These are phyloP conservation scores for Canis aureus DNA, from an alignment of 2,113 vertebrate species.

Conservation along the genomic window DNA sequence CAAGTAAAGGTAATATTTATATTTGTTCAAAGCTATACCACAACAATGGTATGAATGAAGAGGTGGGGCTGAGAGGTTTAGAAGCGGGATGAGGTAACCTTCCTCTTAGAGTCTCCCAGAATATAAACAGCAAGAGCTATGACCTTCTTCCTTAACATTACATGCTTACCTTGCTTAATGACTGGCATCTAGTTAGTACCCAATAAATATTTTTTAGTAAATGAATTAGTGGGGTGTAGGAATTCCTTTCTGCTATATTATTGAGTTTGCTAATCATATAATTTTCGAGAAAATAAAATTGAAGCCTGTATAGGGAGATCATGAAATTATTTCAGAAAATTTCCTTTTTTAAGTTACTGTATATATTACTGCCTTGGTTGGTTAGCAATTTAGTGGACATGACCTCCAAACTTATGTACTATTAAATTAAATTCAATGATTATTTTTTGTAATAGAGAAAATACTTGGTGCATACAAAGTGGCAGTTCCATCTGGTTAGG, in stretches of 20 bases:
- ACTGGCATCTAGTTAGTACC: background rate
- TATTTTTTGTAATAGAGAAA: background rate
- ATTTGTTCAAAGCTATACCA: background rate
- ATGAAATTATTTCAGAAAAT: slow-evolving; percentile 7
- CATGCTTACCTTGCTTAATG: background rate
- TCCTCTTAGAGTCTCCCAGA: background rate
- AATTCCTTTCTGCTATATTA: background rate
- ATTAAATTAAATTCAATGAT: background rate
- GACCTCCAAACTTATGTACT: background rate
- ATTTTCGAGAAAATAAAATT: background rate
- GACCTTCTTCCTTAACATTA: background rate
- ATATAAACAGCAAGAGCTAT: background rate
- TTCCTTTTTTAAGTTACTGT: background rate
- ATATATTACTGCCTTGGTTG: background rate
- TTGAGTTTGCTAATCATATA: background rate
- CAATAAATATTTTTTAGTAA: background rate
- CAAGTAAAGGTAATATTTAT: background rate
- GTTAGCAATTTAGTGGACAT: background rate
- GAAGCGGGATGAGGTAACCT: background rate
- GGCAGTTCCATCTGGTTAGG: background rate
- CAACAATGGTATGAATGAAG: background rate
- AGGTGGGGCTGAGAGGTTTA: background rate
- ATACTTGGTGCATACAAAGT: background rate
- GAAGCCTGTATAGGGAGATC: background rate
- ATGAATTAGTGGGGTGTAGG: background rate